Evolutionary conservation across 2,113 vertebrate species (phyloP), one percentile per base, ranked within the genome.

Genomic region (Zosterops japonicus): DNA sequence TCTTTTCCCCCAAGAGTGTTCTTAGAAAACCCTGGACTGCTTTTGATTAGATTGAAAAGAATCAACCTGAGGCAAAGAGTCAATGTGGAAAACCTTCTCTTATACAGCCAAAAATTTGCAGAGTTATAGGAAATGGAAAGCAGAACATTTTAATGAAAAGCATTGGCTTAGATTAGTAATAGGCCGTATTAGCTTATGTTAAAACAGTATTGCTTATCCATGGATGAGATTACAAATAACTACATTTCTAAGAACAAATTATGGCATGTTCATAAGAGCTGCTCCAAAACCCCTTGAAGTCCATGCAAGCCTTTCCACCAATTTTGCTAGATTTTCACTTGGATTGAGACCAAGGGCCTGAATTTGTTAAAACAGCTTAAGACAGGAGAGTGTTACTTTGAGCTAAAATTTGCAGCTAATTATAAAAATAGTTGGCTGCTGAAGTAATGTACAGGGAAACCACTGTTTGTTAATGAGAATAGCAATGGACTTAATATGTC

Each of bases 401-500:
- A 93, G 90, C 87, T 92, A 87, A 90, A 92, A 80, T 82, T 93
- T 86, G 79, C 60, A 89, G 83, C 80, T 93, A 80, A 80, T 93
- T 93, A 87, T 90, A 93, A 95, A 97, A 96, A 97, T 91, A 87
- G 47, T 80, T 96, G 71, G 79, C 46, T 1, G 79, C 93, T 96
- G 94, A 94, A 96, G 93, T 92, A 83, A 96, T 76, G 68, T 49
- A 31, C 46, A 89, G 85, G 57, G 87, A 95, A 95, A 91, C 83
- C 89, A 93, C 87, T 88, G 61, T 77, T 96, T 85, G 83, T 86
- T 94, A 95, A 95, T 93, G 77, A 90, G 93, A 92, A 94, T 60
- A 87, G 87, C 82, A 90, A 64, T 72, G 76, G 53, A 16, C 71
- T 96, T 94, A 95, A 91, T 90, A 89, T 93, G 94, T 97, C 96